Evolutionary conservation across 1,140 invertebrate genomes (phyloP).

Genomic region (Belonocnema kinseyi): DNA sequence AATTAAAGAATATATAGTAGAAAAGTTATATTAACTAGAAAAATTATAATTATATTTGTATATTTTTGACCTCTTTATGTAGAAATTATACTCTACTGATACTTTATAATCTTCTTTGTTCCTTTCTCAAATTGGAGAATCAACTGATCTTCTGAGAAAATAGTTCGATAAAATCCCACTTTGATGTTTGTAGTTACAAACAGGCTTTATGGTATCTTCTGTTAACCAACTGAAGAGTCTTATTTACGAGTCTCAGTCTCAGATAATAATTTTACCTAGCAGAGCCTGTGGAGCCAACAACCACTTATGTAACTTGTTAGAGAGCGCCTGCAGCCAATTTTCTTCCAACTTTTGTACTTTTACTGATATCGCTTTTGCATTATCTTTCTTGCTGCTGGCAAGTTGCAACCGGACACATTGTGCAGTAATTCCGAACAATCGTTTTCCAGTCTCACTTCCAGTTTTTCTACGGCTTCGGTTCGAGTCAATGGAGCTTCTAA

Average conservation of each 20-base stretch:
- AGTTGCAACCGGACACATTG: constrained; percentile 76
- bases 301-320: neutral
- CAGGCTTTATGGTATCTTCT: too few species aligned
- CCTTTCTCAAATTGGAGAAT: too few species aligned
- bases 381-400: constrained; percentile 76
- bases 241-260: neutral
- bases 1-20: too few species aligned
- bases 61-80: too few species aligned
- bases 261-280: too few species aligned
- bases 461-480: constrained; percentile 66
- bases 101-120: too few species aligned
- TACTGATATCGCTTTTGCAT: constrained; percentile 76
- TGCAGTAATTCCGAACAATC: constrained; percentile 73
- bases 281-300: neutral
- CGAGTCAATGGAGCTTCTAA: constrained; percentile 69
- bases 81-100: too few species aligned
- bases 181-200: too few species aligned
- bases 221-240: neutral
- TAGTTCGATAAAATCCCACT: too few species aligned
- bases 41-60: too few species aligned
- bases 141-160: too few species aligned
- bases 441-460: constrained; percentile 63
- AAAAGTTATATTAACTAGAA: too few species aligned
- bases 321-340: constrained; percentile 14
- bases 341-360: constrained; percentile 34